These are phyloP conservation scores for Molossus molossus DNA, from an alignment of 2,797 vertebrate species.

Conservation along the genomic window DNA sequence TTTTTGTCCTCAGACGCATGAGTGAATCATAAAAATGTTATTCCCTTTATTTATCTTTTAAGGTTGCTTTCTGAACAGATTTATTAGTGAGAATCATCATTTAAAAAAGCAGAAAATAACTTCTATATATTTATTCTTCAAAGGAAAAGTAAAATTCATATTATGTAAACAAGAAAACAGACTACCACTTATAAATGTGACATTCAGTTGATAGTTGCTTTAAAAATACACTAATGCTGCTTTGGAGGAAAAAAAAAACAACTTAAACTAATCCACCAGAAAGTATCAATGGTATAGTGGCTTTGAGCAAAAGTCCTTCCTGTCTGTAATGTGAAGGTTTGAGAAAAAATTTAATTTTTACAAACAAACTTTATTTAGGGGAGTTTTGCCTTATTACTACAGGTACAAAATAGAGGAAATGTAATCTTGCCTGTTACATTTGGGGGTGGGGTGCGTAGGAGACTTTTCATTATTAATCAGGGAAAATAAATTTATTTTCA, in stretches of 20 bases:
- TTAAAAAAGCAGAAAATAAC: conserved; percentile 32
- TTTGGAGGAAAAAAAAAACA: not conserved
- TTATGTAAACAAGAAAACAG: not conserved
- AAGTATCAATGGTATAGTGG: not conserved
- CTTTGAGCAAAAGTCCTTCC: not conserved
- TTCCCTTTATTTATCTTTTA: not conserved
- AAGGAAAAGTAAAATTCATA: not conserved
- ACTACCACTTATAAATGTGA: not conserved
- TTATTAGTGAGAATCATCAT: conserved; percentile 22
- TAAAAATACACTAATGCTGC: not conserved
- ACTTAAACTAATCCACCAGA: not conserved
- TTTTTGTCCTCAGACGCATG: not conserved
- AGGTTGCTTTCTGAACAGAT: not conserved
- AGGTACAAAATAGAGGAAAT: not conserved
- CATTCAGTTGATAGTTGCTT: not conserved
- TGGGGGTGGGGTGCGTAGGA: not conserved
- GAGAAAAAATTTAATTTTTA: not conserved
- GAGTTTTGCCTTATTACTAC: not conserved
- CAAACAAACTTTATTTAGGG: not conserved
- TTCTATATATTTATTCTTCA: not conserved
- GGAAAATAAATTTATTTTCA: conserved; percentile 45
- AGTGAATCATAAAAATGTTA: not conserved
- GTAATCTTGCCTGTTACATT: not conserved
- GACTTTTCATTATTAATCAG: not conserved
- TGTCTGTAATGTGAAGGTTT: not conserved